Evolutionary conservation across 2,113 vertebrate species (phyloP).

Genomic region (Erythrocercus mccallii): DNA sequence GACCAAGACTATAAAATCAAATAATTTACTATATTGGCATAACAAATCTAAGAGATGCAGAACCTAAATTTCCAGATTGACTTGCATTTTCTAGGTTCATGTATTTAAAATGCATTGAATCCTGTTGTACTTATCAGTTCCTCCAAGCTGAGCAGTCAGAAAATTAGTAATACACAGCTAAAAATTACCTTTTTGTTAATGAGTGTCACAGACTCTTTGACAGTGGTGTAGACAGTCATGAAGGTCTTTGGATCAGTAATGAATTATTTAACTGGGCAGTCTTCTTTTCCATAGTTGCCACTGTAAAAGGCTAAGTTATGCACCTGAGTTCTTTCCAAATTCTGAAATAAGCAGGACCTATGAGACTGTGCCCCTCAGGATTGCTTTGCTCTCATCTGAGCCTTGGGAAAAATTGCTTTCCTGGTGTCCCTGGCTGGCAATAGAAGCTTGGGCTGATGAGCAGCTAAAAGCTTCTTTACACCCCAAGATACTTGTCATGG

Average conservation of each 20-base stretch:
- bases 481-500: not conserved
- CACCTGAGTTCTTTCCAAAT: not conserved
- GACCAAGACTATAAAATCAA: not conserved
- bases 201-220: not conserved
- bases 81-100: not conserved
- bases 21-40: not conserved
- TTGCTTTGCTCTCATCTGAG: not conserved
- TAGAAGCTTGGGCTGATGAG: not conserved
- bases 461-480: not conserved
- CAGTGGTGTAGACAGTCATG: not conserved
- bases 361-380: not conserved
- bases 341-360: not conserved
- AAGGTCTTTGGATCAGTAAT: not conserved
- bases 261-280: not conserved
- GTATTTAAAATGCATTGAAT: not conserved
- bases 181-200: not conserved
- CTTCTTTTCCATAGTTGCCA: not conserved
- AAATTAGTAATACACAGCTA: not conserved
- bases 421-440: not conserved
- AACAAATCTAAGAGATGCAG: not conserved
- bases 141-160: not conserved
- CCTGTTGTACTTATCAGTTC: not conserved
- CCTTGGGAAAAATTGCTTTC: not conserved
- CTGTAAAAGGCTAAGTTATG: not conserved
- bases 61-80: not conserved